A percentile compares a stretch with the other conserved stretches of the same genome.
phyloP scores from a whole-genome alignment of 2,797 vertebrate genomes.

The Staurois parvus region DNA sequence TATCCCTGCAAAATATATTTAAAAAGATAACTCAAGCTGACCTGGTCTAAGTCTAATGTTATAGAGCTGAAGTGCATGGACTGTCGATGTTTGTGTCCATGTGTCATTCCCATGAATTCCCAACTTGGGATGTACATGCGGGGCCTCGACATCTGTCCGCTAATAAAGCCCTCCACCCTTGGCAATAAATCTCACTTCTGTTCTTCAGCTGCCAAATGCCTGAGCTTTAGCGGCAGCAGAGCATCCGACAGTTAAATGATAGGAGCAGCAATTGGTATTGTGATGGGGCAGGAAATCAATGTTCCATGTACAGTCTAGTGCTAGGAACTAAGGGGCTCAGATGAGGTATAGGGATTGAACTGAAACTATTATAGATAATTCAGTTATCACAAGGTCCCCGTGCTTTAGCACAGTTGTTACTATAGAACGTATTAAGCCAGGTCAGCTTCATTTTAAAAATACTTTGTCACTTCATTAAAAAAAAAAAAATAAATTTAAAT shows the following conservation, averaged over 20 bases:
- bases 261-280: too few relatives aligned
- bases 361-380: too few relatives aligned
- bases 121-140: too few relatives aligned
- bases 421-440: not conserved
- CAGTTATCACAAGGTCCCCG: too few relatives aligned
- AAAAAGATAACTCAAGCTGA: not conserved
- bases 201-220: not conserved
- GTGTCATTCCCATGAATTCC: too few relatives aligned
- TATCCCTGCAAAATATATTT: not conserved
- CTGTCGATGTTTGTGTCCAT: too few relatives aligned
- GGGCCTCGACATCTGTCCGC: too few relatives aligned
- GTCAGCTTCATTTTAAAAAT: not conserved
- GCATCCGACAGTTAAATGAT: too few relatives aligned
- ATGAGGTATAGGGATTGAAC: too few relatives aligned
- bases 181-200: not conserved
- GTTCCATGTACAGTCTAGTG: too few relatives aligned
- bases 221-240: not conserved
- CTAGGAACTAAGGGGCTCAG: too few relatives aligned
- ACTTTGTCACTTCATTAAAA: not conserved
- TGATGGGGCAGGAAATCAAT: not conserved
- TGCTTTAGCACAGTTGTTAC: not conserved
- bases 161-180: not conserved
- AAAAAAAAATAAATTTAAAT: too few relatives aligned
- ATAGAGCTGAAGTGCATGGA: not conserved
- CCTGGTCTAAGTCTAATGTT: not conserved